phyloP scores from a whole-genome alignment of 2,888 invertebrate species.

The Erebia aethiops region DNA sequence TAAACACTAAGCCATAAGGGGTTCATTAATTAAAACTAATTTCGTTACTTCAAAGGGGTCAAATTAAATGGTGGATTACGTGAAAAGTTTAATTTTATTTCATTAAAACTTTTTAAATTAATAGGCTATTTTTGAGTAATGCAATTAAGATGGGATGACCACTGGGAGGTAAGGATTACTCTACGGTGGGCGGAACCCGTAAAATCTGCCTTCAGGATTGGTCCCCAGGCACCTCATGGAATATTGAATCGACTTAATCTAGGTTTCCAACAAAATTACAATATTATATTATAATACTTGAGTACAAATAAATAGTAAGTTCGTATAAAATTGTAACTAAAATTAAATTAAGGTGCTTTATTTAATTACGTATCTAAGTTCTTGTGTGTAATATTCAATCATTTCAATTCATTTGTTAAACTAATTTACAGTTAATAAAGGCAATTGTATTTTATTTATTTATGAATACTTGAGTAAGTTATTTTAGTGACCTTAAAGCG shows the following conservation, averaged over 20 bases:
- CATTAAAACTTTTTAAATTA: conserved; percentile 10
- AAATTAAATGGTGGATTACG: conserved; percentile 9
- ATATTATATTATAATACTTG: neutral
- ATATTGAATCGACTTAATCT: conserved; percentile 4
- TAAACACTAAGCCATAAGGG: neutral
- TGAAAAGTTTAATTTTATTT: neutral
- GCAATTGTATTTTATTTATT: no score
- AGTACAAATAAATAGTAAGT: no score
- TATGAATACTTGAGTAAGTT: no score
- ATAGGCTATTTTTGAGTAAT: conserved; percentile 9
- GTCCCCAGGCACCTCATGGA: neutral
- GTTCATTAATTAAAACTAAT: neutral
- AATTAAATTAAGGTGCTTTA: no score
- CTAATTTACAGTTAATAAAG: no score
- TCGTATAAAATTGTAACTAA: no score
- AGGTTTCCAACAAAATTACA: no score
- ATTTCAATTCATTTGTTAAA: no score
- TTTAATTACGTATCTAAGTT: no score
- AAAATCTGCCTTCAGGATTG: neutral
- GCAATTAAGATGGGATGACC: neutral
- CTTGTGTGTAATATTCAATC: no score
- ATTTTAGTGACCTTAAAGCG: no score
- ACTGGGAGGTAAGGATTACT: neutral
- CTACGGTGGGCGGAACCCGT: neutral
- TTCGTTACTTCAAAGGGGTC: neutral